Evolutionary conservation across 2,797 vertebrate genomes (phyloP), one percentile per base, ranked within the genome.

Genomic region (Hemibagrus guttatus): DNA sequence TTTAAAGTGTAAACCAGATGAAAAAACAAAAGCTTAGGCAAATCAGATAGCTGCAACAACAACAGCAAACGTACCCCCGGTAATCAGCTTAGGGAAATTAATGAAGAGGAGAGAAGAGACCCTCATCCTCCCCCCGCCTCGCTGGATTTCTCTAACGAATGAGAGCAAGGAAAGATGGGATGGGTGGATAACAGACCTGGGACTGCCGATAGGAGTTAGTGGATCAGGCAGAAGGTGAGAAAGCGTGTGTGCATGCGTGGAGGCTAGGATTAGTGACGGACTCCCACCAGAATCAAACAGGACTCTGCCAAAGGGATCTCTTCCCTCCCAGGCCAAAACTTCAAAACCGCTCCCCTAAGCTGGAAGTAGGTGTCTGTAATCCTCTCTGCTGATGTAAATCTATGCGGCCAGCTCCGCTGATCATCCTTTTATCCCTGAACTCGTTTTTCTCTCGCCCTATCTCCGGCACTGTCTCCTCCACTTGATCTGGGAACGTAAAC

Each of bases 41-140:
- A 99, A 98, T 98, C 96, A 97, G 97, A 98, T 97, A 93, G 96
- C 96, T 97, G 96, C 95, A 97, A 97, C 96, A 98, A 97, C 97
- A 98, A 97, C 97, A 98, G 97, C 97, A 98, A 98, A 97, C 96
- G 95, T 97, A 96, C 94, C 91, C 93, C 96, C 93, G 91, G 95
- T 99, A 98, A 99, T 98, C 97, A 98, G 96, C 97, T 98, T 99
- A 99, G 94, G 97, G 97, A 97, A 97, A 98, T 98, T 97, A 98
- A 97, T 96, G 96, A 96, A 97, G 97, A 96, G 93, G 93, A 93
- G 93, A 86, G 93, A 87, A 93, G 92, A 93, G 95, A 94, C 95
- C 95, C 92, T 94, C 93, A 92, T 91, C 93, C 93, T 92, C 93
- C 49, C 9, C 71, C 69, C 14, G 0, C 21, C 21, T 5, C 19